Evolutionary conservation across 2,888 invertebrate species (phyloP), one percentile per base, ranked within the genome.

Genomic region (Drosophila multiciliata): DNA sequence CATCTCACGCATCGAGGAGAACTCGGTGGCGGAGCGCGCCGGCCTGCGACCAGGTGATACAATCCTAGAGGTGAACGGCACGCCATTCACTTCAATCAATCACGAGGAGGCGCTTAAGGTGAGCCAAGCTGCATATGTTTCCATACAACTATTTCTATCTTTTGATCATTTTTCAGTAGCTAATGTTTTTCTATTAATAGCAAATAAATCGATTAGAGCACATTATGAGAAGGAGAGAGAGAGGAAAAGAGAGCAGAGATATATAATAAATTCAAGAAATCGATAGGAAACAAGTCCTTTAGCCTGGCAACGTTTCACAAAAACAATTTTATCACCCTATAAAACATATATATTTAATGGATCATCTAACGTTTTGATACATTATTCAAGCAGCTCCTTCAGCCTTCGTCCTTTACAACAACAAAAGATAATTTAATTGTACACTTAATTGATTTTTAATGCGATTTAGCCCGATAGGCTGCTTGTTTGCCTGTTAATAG

Each of bases 41-140:
- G 98, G 98, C 78, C 94, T 98, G 80, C 95, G 97, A 91, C 97
- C 97, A 78, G 98, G 98, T 78, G 98, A 98, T 94, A 97, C 98
- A 92, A 98, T 98, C 92, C 94, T 98, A 90, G 98, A 98, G 94
- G 98, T 98, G 82, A 98, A 98, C 94, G 98, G 98, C 75, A 97
- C 97, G 73, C 98, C 98, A 78, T 98, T 98, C 94, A 97, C 97
- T 66, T 97, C 97, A 91, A 97, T 98, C 92, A 96, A 97, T 80
- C 98, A 98, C 93, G 97, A 97, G 92, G 98, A 98, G 93, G 98
- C 98, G 74, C 95, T 98, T 82, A 97, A 97, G 95, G 97, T 98
- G 94, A 91, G 92, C 89, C 89, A 66, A 66, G 55, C 55, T 67
- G 66, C 75, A 55, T 50, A 60, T 68, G 48, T 33, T 60, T 54